Evolutionary conservation across 2,888 invertebrate species (phyloP).

Genomic region (Ernsta delagoae): DNA sequence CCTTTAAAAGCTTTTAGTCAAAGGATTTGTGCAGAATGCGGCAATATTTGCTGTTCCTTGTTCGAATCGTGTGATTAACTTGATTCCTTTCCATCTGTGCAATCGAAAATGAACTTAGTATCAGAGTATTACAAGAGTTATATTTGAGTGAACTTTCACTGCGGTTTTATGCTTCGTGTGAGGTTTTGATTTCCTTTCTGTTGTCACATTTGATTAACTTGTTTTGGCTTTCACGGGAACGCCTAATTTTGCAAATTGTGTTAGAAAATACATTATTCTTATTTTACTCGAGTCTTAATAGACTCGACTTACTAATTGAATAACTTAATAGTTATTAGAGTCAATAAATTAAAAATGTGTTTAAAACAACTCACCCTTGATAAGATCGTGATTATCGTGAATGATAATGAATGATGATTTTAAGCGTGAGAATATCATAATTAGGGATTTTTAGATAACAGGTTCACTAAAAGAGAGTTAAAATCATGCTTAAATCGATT

Average conservation of each 20-base stretch:
- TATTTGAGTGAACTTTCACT: background rate
- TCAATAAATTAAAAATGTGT: too few species aligned
- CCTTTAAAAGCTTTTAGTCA: slow-evolving; percentile 1
- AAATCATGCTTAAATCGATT: too few species aligned
- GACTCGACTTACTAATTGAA: too few species aligned
- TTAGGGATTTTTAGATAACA: too few species aligned
- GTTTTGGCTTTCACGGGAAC: slow-evolving; percentile 9
- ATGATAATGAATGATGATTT: too few species aligned
- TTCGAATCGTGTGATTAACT: slow-evolving; percentile 6
- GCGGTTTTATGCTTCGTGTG: slow-evolving; percentile 12
- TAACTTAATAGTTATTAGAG: too few species aligned
- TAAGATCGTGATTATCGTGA: too few species aligned
- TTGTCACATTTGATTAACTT: slow-evolving; percentile 14
- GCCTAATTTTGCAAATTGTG: background rate
- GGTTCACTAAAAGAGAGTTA: too few species aligned
- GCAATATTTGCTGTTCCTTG: slow-evolving; percentile 2
- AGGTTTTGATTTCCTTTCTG: slow-evolving; percentile 13
- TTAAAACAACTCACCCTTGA: too few species aligned
- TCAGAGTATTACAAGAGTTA: background rate
- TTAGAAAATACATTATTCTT: background rate
- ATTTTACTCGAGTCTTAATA: too few species aligned
- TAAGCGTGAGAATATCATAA: too few species aligned
- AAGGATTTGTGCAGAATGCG: slow-evolving; percentile 8
- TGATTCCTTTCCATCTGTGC: background rate
- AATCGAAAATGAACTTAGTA: background rate